A percentile compares a stretch with the other conserved stretches of the same genome.
These are phyloP conservation scores for Syngnathus floridae DNA, from an alignment of 2,113 vertebrate species.

Conservation along the genomic window DNA sequence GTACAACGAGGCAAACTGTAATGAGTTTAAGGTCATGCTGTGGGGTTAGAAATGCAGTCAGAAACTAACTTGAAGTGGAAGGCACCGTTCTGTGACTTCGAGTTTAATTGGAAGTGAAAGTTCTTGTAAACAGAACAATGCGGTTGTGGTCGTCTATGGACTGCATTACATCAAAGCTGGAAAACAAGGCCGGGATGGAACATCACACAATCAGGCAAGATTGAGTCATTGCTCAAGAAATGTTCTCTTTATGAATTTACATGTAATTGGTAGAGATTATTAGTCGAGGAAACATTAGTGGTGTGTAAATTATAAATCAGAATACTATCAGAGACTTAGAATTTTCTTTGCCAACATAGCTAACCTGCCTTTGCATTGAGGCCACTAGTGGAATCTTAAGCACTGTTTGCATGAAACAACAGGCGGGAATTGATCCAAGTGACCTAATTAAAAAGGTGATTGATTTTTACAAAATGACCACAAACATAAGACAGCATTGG, in stretches of 20 bases:
- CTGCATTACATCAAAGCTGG: slow-evolving; percentile 45
- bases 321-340: not conserved
- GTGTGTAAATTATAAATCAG: not conserved
- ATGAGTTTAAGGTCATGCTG: slow-evolving; percentile 38
- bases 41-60: slow-evolving; percentile 41
- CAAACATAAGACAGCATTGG: slow-evolving; percentile 26
- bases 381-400: not conserved
- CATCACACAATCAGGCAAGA: slow-evolving; percentile 24
- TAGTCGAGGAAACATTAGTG: not conserved
- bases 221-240: slow-evolving; percentile 24
- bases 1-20: slow-evolving; percentile 32
- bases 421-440: not conserved
- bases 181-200: slow-evolving; percentile 35
- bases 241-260: not conserved
- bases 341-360: not conserved
- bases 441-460: slow-evolving; percentile 2
- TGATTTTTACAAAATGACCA: slow-evolving; percentile 8
- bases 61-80: slow-evolving; percentile 40
- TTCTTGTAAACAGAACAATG: slow-evolving; percentile 48
- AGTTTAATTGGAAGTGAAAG: slow-evolving; percentile 51
- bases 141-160: slow-evolving; percentile 39
- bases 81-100: slow-evolving; percentile 24
- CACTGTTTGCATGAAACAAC: not conserved
- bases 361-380: not conserved
- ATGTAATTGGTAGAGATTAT: not conserved